Evolutionary conservation across 2,113 vertebrate species (phyloP), one percentile per base, ranked within the genome.

Genomic region (Stegastes partitus): DNA sequence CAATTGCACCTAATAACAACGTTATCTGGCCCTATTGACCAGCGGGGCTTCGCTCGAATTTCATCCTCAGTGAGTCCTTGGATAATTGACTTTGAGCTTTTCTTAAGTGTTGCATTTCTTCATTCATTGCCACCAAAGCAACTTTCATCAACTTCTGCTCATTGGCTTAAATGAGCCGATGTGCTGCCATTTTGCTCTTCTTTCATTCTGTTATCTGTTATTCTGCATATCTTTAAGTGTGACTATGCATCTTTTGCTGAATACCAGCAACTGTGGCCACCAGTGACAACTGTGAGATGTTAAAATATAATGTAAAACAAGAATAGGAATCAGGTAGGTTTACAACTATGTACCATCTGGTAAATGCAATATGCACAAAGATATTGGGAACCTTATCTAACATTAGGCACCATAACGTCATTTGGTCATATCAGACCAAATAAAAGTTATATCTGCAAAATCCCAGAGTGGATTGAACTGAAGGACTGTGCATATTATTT

Each of bases 1-100:
- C 90, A 92, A 90, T 94, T 89, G 90, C 87, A 82, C 81, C 89
- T 84, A 92, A 92, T 91, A 91, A 93, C 84, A 87, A 89, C 22
- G 57, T 87, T 87, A 92, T 92, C 92, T 86, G 58, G 87, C 66
- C 82, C 81, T 87, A 91, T 90, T 89, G 88, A 87, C 80, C 88
- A 76, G 81, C 49, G 50, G 68, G 79, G 57, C 79, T 84, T 84
- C 5, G 34, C 76, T 87, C 72, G 77, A 85, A 90, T 91, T 89
- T 86, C 83, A 86, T 91, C 87, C 87, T 81, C 44, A 14, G 21
- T 42, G 53, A 80, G 74, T 83, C 74, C 67, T 82, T 70, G 88
- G 81, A 76, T 87, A 91, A 91, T 89, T 88, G 77, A 89, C 89
- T 90, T 81, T 81, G 57, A 89, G 65, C 75, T 79, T 70, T 83